Percentiles rank a stretch among this genome's conserved stretches.
These are phyloP conservation scores for Tribolium madens DNA, from an alignment of 1,140 invertebrate species.

Conservation along the genomic window DNA sequence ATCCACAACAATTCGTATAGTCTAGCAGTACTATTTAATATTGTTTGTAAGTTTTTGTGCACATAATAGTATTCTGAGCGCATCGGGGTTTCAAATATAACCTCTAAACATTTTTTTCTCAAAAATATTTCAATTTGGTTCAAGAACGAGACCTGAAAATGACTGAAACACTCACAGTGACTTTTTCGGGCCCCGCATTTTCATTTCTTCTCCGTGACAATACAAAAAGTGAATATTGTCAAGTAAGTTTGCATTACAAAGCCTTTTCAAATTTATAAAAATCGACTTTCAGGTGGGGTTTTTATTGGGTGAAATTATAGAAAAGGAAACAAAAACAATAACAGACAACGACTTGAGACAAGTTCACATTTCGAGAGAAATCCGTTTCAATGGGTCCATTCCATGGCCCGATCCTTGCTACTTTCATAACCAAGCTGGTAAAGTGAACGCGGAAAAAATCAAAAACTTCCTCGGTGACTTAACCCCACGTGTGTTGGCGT, in stretches of 20 bases:
- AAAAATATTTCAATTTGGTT: no score
- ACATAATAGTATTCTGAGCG: neutral
- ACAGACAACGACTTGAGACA: slow-evolving; percentile 51
- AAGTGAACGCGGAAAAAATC: slow-evolving; percentile 35
- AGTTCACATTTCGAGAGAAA: slow-evolving; percentile 29
- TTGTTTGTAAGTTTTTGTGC: no score
- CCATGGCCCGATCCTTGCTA: slow-evolving; percentile 47
- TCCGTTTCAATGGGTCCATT: slow-evolving; percentile 46
- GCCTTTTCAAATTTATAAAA: neutral
- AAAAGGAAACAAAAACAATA: slow-evolving; percentile 48
- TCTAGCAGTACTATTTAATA: no score
- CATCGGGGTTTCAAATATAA: neutral
- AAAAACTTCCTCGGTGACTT: slow-evolving; percentile 41
- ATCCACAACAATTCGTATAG: no score
- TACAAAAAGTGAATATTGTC: slow-evolving; percentile 42
- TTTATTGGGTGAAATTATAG: slow-evolving; percentile 49
- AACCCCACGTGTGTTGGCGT: slow-evolving; percentile 44
- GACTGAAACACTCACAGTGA: slow-evolving; percentile 42
- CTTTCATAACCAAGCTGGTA: slow-evolving; percentile 49
- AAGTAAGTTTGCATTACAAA: slow-evolving; percentile 40
- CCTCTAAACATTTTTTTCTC: no score
- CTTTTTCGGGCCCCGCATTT: slow-evolving; percentile 46
- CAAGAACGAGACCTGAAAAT: slow-evolving; percentile 11
- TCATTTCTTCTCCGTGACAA: slow-evolving; percentile 50
- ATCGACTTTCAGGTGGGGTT: slow-evolving; percentile 52